phyloP scores from a whole-genome alignment of 2,797 vertebrate species.

The Phrynocephalus forsythii region DNA sequence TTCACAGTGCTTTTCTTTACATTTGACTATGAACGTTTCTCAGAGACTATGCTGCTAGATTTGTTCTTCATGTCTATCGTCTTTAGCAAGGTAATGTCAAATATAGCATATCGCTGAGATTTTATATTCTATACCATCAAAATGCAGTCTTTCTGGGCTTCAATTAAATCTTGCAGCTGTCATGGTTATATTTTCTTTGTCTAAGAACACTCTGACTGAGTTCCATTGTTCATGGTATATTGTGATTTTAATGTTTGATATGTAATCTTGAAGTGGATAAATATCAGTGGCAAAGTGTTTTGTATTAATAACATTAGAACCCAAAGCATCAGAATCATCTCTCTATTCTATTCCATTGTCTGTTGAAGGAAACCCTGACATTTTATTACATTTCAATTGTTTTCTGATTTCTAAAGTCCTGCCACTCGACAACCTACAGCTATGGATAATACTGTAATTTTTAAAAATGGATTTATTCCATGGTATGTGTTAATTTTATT shows the following conservation, averaged over 20 bases:
- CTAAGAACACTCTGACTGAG: not conserved
- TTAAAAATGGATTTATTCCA: too few relatives aligned
- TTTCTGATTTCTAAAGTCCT: too few relatives aligned
- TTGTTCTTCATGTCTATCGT: slow-evolving; percentile 98
- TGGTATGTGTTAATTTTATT: too few relatives aligned
- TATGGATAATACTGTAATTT: too few relatives aligned
- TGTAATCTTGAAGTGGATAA: not conserved
- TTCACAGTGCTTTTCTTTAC: slow-evolving; percentile 98
- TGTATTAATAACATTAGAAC: not conserved
- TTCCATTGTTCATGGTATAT: not conserved
- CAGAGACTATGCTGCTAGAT: slow-evolving; percentile 96
- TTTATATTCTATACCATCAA: slow-evolving; percentile 28
- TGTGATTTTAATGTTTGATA: not conserved
- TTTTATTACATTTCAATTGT: too few relatives aligned
- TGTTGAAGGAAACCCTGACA: not conserved
- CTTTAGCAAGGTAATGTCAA: slow-evolving; percentile 92
- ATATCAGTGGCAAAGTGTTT: not conserved
- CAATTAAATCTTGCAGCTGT: not conserved
- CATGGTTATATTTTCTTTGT: not conserved
- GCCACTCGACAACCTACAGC: too few relatives aligned
- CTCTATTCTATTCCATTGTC: not conserved
- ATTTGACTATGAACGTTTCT: slow-evolving; percentile 94
- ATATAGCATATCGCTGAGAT: not conserved
- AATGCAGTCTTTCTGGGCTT: not conserved
- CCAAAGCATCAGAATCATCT: too few relatives aligned